Conservation (phyloP, 2,797 vertebrate genomes). For the Amblyopsis hoosieri region DNA sequence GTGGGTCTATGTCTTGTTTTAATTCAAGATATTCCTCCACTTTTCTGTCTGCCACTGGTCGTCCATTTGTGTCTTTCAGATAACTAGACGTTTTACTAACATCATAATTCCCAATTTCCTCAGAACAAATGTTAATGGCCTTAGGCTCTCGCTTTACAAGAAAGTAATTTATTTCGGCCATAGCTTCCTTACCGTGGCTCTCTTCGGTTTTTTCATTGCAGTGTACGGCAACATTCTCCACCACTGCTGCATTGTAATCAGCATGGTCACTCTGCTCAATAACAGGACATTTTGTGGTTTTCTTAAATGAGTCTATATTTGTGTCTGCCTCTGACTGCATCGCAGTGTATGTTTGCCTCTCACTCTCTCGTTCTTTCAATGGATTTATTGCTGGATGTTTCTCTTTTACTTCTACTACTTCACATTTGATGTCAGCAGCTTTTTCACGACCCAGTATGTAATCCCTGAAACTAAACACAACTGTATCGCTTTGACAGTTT, state of each 20-base stretch:
- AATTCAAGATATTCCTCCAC: conserved; percentile 20
- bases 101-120: conserved; percentile 15
- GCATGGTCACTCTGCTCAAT: conserved; percentile 21
- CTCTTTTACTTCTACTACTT: conserved; percentile 14
- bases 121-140: conserved; percentile 16
- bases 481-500: conserved; percentile 54
- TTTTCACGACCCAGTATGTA: conserved; percentile 73
- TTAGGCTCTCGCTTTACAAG: conserved; percentile 10
- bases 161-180: conserved; percentile 11
- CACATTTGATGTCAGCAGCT: conserved; percentile 18
- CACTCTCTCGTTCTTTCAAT: conserved; percentile 26
- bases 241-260: conserved; percentile 16
- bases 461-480: conserved; percentile 80
- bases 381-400: conserved; percentile 24
- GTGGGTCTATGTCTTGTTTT: conserved; percentile 23
- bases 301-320: conserved; percentile 24
- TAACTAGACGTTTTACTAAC: conserved; percentile 8
- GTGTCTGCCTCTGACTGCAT: conserved; percentile 27
- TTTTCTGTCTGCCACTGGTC: conserved; percentile 24
- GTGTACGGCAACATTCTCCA: conserved; percentile 15
- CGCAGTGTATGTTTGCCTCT: conserved; percentile 25
- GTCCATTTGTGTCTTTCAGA: conserved; percentile 26
- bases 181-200: conserved; percentile 11
- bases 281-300: conserved; percentile 11
- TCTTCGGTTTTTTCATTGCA: conserved; percentile 12